A percentile compares a stretch with the other conserved stretches of the same genome.
These are phyloP conservation scores for Apotomis turbidana DNA, from an alignment of 2,888 invertebrate species.

Conservation along the genomic window DNA sequence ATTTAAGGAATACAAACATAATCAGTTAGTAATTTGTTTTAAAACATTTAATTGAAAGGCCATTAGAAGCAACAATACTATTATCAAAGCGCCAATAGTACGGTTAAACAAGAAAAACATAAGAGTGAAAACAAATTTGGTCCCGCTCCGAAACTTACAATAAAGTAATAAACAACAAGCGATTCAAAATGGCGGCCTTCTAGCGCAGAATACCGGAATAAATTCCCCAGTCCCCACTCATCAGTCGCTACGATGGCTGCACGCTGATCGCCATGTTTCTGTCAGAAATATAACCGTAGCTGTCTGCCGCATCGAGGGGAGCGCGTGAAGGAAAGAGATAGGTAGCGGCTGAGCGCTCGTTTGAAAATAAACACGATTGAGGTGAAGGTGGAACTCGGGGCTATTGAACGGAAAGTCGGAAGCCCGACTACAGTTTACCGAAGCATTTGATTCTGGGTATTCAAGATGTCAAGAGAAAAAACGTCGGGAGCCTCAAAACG, in stretches of 20 bases:
- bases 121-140: background rate
- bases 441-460: background rate
- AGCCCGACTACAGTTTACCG: slow-evolving; percentile 39
- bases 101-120: background rate
- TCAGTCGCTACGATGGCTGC: slow-evolving; percentile 52
- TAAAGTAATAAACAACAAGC: slow-evolving; percentile 28
- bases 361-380: slow-evolving; percentile 54
- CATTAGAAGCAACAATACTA: background rate
- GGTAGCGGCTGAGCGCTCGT: slow-evolving; percentile 47
- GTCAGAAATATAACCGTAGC: slow-evolving; percentile 56
- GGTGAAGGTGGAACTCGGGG: slow-evolving; percentile 70
- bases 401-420: slow-evolving; percentile 61
- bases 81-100: background rate
- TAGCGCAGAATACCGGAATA: slow-evolving; percentile 66
- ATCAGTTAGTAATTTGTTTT: background rate
- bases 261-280: slow-evolving; percentile 47
- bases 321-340: slow-evolving; percentile 52
- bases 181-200: slow-evolving; percentile 63
- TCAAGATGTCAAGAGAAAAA: no score
- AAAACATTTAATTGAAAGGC: background rate
- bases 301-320: slow-evolving; percentile 38
- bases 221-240: slow-evolving; percentile 67
- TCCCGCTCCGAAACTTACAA: background rate
- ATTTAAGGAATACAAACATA: background rate
- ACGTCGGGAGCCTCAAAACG: background rate